Evolutionary conservation across 2,113 vertebrate genomes (phyloP).

Genomic region (Xiphophorus maculatus): DNA sequence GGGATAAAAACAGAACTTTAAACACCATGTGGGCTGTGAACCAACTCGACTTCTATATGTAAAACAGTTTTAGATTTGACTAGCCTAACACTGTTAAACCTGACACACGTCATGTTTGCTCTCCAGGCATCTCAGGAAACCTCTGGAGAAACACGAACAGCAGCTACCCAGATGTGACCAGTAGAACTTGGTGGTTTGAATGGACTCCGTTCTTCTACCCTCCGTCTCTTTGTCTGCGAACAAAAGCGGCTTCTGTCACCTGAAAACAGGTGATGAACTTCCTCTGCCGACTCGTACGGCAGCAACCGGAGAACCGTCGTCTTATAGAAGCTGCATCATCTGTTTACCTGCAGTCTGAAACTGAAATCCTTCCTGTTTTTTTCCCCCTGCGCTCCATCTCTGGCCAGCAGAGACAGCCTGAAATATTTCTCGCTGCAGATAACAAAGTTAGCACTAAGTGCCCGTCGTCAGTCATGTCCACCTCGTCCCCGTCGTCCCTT

Average conservation of each 20-base stretch:
- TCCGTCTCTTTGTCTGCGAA: slow-evolving; percentile 27
- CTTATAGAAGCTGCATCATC: slow-evolving; percentile 37
- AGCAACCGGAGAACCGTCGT: slow-evolving; percentile 12
- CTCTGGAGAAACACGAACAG: too few relatives aligned
- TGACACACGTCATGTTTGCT: background rate
- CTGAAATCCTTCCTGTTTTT: slow-evolving; percentile 5
- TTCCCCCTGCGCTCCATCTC: slow-evolving; percentile 3
- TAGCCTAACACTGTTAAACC: too few relatives aligned
- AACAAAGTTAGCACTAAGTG: slow-evolving; percentile 58
- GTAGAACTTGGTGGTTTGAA: slow-evolving; percentile 22
- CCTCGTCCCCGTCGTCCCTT: slow-evolving; percentile 14
- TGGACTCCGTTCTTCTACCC: slow-evolving; percentile 32
- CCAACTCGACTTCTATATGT: too few relatives aligned
- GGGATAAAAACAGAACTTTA: too few relatives aligned
- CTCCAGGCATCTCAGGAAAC: background rate
- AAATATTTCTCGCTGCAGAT: slow-evolving; percentile 27
- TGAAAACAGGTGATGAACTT: slow-evolving; percentile 51
- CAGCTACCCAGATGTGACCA: background rate
- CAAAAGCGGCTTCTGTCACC: slow-evolving; percentile 37
- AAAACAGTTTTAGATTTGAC: background rate
- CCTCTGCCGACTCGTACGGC: slow-evolving; percentile 24
- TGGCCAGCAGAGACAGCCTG: slow-evolving; percentile 5
- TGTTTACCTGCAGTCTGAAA: slow-evolving; percentile 32
- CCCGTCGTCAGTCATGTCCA: slow-evolving; percentile 46
- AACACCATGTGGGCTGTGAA: too few relatives aligned